phyloP scores from a whole-genome alignment of 2,113 vertebrate genomes.

The Solea solea region DNA sequence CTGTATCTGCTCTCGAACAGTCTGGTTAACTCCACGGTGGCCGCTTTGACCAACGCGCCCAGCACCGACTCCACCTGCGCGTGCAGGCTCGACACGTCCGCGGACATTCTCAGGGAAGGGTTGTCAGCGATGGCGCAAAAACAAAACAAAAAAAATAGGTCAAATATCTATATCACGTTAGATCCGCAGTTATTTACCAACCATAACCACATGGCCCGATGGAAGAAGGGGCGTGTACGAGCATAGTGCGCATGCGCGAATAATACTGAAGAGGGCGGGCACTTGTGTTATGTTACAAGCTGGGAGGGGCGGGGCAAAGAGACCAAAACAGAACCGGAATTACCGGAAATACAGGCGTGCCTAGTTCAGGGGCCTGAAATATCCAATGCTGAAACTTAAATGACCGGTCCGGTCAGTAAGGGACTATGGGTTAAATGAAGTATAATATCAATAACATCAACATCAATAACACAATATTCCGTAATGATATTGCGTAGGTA shows the following conservation, averaged over 20 bases:
- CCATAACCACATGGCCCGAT: slow-evolving; percentile 58
- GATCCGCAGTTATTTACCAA: slow-evolving; percentile 50
- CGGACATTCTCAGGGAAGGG: slow-evolving; percentile 52
- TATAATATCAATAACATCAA: no score
- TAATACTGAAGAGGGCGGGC: accelerated
- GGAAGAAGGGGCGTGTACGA: slow-evolving; percentile 27
- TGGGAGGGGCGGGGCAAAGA: not conserved
- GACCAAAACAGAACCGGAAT: not conserved
- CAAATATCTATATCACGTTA: no score
- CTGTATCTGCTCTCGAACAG: slow-evolving; percentile 77
- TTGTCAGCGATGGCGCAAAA: not conserved
- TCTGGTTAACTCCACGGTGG: slow-evolving; percentile 76
- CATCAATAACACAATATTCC: no score
- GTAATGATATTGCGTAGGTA: no score
- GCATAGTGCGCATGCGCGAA: slow-evolving; percentile 25
- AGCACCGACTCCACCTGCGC: slow-evolving; percentile 78
- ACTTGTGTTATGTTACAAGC: not conserved
- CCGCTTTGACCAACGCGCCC: slow-evolving; percentile 71
- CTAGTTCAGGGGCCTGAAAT: no score
- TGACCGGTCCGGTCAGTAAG: no score
- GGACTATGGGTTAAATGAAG: no score
- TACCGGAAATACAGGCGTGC: no score
- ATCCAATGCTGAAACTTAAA: no score
- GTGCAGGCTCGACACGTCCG: slow-evolving; percentile 57
- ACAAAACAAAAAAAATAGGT: not conserved